These are phyloP conservation scores for Tinamus guttatus DNA, from an alignment of 2,113 vertebrate genomes.

Conservation along the genomic window DNA sequence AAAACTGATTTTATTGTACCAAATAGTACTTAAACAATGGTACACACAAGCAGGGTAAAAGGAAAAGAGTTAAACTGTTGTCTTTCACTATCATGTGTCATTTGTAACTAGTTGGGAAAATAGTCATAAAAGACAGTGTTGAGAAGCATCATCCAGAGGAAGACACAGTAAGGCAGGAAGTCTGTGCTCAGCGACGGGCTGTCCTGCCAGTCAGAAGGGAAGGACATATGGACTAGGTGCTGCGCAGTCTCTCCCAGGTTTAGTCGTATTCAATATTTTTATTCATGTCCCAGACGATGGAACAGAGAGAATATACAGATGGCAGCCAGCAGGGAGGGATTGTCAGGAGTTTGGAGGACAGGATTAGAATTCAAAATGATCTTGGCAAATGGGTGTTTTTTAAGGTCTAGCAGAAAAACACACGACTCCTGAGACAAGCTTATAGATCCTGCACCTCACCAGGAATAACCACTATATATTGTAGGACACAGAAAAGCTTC, in stretches of 20 bases:
- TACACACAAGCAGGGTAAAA: background rate
- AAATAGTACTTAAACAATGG: background rate
- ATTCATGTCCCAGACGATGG: constrained; percentile 31
- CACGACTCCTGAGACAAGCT: background rate
- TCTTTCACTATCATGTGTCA: background rate
- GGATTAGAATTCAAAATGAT: constrained; percentile 50
- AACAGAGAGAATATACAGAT: constrained; percentile 67
- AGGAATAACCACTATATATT: background rate
- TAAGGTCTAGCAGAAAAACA: constrained; percentile 14
- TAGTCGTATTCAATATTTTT: constrained; percentile 7
- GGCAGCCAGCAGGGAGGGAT: constrained; percentile 66
- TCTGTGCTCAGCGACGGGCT: background rate
- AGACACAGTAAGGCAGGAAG: background rate
- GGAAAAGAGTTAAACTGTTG: background rate
- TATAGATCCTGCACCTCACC: background rate
- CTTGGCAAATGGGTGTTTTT: constrained; percentile 30
- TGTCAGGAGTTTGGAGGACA: constrained; percentile 63
- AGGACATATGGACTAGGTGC: constrained; percentile 31
- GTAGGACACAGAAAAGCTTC: background rate
- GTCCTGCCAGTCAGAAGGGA: background rate
- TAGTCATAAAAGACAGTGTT: background rate
- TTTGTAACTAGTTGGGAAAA: background rate
- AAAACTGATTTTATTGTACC: background rate
- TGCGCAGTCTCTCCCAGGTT: background rate
- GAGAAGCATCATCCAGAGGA: background rate